Percentiles rank a stretch among this genome's conserved stretches.
phyloP scores from a whole-genome alignment of 2,113 vertebrate genomes.

The Laticauda colubrina region DNA sequence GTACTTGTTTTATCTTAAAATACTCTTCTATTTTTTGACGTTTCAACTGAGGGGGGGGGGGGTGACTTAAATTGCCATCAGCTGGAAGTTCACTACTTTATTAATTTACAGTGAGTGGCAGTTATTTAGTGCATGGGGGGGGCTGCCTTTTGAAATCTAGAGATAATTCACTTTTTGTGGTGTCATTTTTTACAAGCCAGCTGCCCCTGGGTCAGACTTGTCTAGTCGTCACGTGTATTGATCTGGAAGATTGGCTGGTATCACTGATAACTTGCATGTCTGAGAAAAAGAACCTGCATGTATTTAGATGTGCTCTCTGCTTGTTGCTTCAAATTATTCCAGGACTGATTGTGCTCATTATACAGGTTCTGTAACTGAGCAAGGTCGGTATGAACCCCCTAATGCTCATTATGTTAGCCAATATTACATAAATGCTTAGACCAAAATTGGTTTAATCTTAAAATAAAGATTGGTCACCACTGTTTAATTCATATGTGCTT shows the following conservation, averaged over 20 bases:
- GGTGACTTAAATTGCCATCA: constrained; percentile 53
- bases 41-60: neutral
- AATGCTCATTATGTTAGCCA: neutral
- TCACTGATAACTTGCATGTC: neutral
- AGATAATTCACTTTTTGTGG: constrained; percentile 11
- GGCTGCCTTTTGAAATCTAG: constrained; percentile 29
- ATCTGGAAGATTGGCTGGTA: neutral
- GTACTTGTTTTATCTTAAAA: neutral
- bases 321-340: neutral
- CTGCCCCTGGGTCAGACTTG: neutral
- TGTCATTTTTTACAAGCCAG: constrained; percentile 24
- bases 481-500: constrained; percentile 4
- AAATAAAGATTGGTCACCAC: constrained; percentile 13
- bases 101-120: constrained; percentile 51
- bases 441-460: constrained; percentile 33
- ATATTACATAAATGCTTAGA: neutral
- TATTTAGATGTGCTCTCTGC: neutral
- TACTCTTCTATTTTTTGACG: neutral
- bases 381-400: neutral
- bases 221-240: neutral
- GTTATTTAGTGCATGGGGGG: constrained; percentile 34
- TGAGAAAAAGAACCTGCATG: neutral
- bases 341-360: neutral
- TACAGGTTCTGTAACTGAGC: neutral
- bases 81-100: constrained; percentile 42